A percentile compares a stretch with the other conserved stretches of the same genome.
These are phyloP conservation scores for Drosophila trichaetosa DNA, from an alignment of 2,888 invertebrate species.

Conservation along the genomic window DNA sequence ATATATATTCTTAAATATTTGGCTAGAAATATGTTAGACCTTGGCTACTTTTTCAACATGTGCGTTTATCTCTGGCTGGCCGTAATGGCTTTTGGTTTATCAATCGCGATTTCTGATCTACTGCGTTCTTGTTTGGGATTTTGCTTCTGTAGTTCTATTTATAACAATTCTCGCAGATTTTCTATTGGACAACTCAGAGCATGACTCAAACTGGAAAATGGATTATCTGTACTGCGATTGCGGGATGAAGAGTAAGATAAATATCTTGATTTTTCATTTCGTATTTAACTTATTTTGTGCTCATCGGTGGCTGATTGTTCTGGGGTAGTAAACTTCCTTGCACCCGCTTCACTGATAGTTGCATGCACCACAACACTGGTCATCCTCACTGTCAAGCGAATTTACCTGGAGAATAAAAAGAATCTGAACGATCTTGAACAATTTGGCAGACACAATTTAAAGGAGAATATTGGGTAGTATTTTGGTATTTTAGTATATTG, in stretches of 20 bases:
- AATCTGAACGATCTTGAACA: background rate
- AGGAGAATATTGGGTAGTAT: too few relatives aligned
- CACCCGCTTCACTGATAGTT: constrained; percentile 36
- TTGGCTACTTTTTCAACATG: constrained; percentile 89
- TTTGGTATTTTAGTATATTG: too few relatives aligned
- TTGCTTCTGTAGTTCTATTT: constrained; percentile 55
- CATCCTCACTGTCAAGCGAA: background rate
- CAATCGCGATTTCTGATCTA: constrained; percentile 69
- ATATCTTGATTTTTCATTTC: background rate
- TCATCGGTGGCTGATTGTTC: constrained; percentile 54
- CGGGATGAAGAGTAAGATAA: constrained; percentile 86
- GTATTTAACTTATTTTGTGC: too few relatives aligned
- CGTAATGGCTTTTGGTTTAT: constrained; percentile 89
- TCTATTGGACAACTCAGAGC: constrained; percentile 4
- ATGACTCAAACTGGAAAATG: constrained; percentile 82
- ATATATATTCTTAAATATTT: background rate
- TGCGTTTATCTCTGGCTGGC: constrained; percentile 93
- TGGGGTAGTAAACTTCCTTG: constrained; percentile 68
- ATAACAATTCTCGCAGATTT: constrained; percentile 68
- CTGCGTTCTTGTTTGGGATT: constrained; percentile 73
- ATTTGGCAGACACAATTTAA: too few relatives aligned
- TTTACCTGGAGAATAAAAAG: background rate
- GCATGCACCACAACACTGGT: background rate
- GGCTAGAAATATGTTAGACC: too few relatives aligned
- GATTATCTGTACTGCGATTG: constrained; percentile 86